Percentiles rank a stretch among this genome's conserved stretches.
Evolutionary conservation across 2,113 vertebrate species (phyloP).

Genomic region (Gobio gobio): DNA sequence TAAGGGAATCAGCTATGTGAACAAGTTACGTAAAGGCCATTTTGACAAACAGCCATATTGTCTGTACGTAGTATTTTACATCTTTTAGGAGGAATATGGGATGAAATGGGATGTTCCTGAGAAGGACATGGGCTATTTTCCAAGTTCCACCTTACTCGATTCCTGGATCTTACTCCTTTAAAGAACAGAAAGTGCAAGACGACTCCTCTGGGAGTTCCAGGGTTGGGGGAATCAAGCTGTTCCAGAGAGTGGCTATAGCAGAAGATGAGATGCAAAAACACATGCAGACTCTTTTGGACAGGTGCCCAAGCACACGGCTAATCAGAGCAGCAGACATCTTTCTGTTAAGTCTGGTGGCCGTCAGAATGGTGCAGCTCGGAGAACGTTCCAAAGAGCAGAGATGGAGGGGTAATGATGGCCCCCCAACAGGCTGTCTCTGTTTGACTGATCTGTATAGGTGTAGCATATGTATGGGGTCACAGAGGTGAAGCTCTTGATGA

Average conservation of each 20-base stretch:
- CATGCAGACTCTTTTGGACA: constrained; percentile 58
- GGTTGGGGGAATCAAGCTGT: constrained; percentile 58
- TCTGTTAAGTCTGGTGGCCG: constrained; percentile 53
- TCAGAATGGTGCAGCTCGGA: constrained; percentile 52
- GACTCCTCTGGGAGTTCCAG: constrained; percentile 53
- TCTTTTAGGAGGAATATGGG: background rate
- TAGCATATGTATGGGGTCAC: constrained; percentile 38
- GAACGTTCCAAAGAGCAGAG: constrained; percentile 30
- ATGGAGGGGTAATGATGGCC: constrained; percentile 11
- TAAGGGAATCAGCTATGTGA: background rate
- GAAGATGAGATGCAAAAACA: constrained; percentile 58
- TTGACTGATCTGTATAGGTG: constrained; percentile 42
- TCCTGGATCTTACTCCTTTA: constrained; percentile 50
- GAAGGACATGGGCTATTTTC: constrained; percentile 24
- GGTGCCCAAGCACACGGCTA: constrained; percentile 55
- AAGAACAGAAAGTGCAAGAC: constrained; percentile 55
- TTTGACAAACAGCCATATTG: too few relatives aligned
- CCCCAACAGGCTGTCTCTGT: constrained; percentile 19
- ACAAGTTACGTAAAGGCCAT: background rate
- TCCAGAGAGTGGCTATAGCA: constrained; percentile 45
- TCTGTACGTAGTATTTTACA: background rate
- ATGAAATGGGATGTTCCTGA: constrained; percentile 16
- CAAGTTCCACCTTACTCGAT: constrained; percentile 33
- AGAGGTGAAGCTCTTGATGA: constrained; percentile 19
- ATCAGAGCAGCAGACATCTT: constrained; percentile 57